Conservation (phyloP, 1,140 invertebrate genomes). For the Drosophila jambulina region DNA sequence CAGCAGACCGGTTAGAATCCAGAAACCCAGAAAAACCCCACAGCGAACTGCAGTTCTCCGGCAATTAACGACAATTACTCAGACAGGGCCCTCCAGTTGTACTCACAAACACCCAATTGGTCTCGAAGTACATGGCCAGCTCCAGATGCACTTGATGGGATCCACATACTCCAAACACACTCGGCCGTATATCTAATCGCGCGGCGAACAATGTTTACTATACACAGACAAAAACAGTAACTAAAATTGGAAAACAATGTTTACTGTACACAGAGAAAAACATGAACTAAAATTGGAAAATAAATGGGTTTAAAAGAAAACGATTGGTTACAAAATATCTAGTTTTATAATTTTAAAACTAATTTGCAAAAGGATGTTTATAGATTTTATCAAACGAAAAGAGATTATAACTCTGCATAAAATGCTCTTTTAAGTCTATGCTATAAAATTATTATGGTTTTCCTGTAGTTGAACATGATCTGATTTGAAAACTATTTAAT, state of each 20-base stretch:
- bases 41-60: slow-evolving; percentile 20
- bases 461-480: too few relatives aligned
- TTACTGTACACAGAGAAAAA: not conserved
- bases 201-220: slow-evolving; percentile 15
- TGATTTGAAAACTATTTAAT: too few relatives aligned
- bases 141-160: slow-evolving; percentile 19
- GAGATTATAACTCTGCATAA: too few relatives aligned
- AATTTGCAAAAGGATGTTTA: too few relatives aligned
- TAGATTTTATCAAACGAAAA: too few relatives aligned
- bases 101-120: slow-evolving; percentile 84
- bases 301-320: not conserved
- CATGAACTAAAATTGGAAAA: not conserved
- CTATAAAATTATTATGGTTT: too few relatives aligned
- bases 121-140: slow-evolving; percentile 71
- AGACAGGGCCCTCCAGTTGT: slow-evolving; percentile 7
- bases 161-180: slow-evolving; percentile 21
- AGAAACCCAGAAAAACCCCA: not conserved
- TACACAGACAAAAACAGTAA: not conserved
- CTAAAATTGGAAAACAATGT: not conserved
- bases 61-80: slow-evolving; percentile 39
- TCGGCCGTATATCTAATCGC: slow-evolving; percentile 31
- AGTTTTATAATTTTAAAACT: too few relatives aligned
- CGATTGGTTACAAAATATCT: not conserved
- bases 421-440: too few relatives aligned
- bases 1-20: slow-evolving; percentile 39